phyloP scores from a whole-genome alignment of 2,113 vertebrate species.

The Cranoglanis bouderius region DNA sequence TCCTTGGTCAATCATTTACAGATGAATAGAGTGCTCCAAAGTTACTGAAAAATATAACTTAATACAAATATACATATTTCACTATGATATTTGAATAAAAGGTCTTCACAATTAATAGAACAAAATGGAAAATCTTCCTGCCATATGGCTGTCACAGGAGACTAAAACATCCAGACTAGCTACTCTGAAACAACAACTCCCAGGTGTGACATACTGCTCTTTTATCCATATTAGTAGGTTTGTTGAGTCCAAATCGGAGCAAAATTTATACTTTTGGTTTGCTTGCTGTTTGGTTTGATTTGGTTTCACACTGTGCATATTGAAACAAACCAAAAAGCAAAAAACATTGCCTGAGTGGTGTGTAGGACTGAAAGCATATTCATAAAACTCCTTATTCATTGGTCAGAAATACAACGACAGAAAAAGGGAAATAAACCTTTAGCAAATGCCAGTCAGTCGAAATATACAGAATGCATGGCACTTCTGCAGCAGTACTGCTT shows the following conservation, averaged over 20 bases:
- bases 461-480: neutral
- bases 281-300: no score
- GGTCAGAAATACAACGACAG: neutral
- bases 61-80: neutral
- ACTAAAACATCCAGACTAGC: neutral
- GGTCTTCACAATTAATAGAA: neutral
- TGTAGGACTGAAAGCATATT: neutral
- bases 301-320: neutral
- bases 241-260: neutral
- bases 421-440: neutral
- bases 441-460: neutral
- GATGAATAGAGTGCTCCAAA: slow-evolving; percentile 1
- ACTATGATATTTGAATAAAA: neutral
- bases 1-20: neutral
- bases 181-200: neutral
- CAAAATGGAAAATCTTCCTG: neutral
- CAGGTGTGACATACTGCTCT: neutral
- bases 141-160: neutral
- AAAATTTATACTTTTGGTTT: neutral
- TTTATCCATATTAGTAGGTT: neutral
- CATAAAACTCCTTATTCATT: neutral
- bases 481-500: neutral
- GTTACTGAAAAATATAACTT: neutral
- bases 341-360: neutral
- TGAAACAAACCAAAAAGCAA: neutral